Percentiles rank a stretch among this genome's conserved stretches.
Conservation (phyloP, 2,888 invertebrate genomes). For the Luperina testacea region DNA sequence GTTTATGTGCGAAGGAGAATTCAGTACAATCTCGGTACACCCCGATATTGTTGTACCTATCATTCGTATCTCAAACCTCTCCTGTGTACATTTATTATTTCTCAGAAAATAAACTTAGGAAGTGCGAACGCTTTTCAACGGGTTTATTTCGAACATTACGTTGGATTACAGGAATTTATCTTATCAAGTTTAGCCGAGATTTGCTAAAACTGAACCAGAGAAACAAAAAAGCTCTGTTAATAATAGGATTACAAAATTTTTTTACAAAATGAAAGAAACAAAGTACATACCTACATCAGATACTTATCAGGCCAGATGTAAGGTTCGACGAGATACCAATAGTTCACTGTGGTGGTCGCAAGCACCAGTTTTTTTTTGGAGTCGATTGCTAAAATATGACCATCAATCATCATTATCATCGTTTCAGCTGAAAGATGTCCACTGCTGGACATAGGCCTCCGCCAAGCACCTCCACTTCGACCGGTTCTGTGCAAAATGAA, state of each 20-base stretch:
- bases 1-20: conserved; percentile 18
- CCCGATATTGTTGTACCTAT: conserved; percentile 12
- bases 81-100: conserved; percentile 51
- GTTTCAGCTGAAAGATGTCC: too few relatives aligned
- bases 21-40: conserved; percentile 7
- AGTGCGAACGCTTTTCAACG: conserved; percentile 32
- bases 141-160: conserved; percentile 34
- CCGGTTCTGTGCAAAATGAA: too few relatives aligned
- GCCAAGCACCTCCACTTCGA: too few relatives aligned
- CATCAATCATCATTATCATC: too few relatives aligned
- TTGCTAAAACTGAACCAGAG: conserved; percentile 25
- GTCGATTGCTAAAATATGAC: not conserved
- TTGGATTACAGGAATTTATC: conserved; percentile 30
- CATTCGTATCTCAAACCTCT: conserved; percentile 14
- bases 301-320: conserved; percentile 34
- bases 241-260: conserved; percentile 36
- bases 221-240: conserved; percentile 13
- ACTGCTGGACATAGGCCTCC: too few relatives aligned
- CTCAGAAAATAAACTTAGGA: conserved; percentile 37
- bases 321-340: not conserved
- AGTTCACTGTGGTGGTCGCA: not conserved
- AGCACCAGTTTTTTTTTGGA: not conserved
- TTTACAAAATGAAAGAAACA: conserved; percentile 16
- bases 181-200: conserved; percentile 19
- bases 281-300: conserved; percentile 6